Base-by-base conservation (phyloP, 1,140 invertebrate genomes). In the Drosophila orena region DNA sequence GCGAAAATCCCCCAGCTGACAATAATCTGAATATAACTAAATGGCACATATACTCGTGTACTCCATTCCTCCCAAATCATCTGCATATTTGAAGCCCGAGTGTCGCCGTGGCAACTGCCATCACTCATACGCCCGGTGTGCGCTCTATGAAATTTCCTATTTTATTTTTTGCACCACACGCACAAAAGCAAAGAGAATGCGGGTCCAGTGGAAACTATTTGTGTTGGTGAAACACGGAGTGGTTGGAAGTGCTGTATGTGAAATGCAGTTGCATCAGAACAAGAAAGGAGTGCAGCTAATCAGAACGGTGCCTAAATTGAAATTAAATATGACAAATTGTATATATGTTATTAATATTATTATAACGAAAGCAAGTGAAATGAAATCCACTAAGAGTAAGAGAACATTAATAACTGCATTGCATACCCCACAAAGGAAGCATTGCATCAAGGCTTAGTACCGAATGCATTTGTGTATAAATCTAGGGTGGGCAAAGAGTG, bases 121-220 rank as follows among this genome's bases (percentile, higher is more conserved):
- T 17, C 47, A 56, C 64, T 69, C 73, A 69, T 61, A 77, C 54
- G 58, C 74, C 66, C 52, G 27, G 52, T 77, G 74, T 77, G 74
- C 57, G 47, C 64, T 37, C 56, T 78, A 78, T 72, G 72, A 72
- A 78, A 78, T 78, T 78, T 78, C 71, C 58, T 78, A 60, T 76
- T 62, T 56, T 58, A 57, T 69, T 75, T 66, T 60, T 66, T 58
- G 14, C 44, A 11, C 10, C 44, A 40, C 34, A 77, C 64, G 57
- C 54, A 65, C 53, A 65, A 57, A 35, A 14, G 43, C 44, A 5
- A 30, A 27, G 42, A 24, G 30, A 14, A 14, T 4, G 47, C 20
- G 34, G 42, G 59, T 53, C 46, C 12, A 57, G 35, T 58, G 43
- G 42, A 72, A 78, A 72, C 49, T 72, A 76, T 59, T 78, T 40